These are phyloP conservation scores for Drosophila truncata DNA, from an alignment of 1,140 invertebrate species.

Conservation along the genomic window DNA sequence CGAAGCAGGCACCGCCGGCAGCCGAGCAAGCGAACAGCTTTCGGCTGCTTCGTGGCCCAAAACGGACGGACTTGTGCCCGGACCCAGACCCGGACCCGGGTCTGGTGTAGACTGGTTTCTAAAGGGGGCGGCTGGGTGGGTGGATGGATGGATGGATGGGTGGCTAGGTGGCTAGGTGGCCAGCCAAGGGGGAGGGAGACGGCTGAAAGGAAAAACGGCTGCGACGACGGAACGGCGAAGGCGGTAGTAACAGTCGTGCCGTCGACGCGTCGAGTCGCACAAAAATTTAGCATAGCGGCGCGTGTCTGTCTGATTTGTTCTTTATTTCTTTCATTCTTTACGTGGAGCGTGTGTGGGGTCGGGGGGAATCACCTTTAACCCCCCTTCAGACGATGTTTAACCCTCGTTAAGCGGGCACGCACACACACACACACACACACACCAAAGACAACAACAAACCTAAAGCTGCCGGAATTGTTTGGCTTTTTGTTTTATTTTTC, in stretches of 20 bases:
- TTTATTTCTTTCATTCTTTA: constrained; percentile 6
- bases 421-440: constrained; percentile 20
- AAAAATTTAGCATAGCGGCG: constrained; percentile 66
- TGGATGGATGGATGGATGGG: neutral
- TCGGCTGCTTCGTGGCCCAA: constrained; percentile 28
- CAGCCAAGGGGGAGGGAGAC: too few relatives aligned
- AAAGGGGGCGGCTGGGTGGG: constrained; percentile 1
- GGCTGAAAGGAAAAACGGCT: constrained; percentile 26
- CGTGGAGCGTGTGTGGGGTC: neutral
- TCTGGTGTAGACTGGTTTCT: constrained; percentile 25
- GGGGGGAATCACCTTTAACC: constrained; percentile 38
- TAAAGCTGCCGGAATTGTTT: constrained; percentile 16
- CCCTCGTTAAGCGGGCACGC: constrained; percentile 33
- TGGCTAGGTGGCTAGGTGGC: neutral
- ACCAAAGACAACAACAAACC: constrained; percentile 4
- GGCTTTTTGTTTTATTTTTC: constrained; percentile 13
- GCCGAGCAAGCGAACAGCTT: constrained; percentile 6
- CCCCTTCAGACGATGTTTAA: constrained; percentile 34
- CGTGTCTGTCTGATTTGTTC: constrained; percentile 28
- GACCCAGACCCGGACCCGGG: constrained; percentile 31
- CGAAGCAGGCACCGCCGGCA: constrained; percentile 35
- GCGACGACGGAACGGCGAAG: constrained; percentile 48
- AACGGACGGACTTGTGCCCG: constrained; percentile 34
- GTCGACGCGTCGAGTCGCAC: constrained; percentile 78
- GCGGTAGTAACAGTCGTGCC: constrained; percentile 79